phyloP scores from a whole-genome alignment of 2,888 invertebrate species.

The Pandemis cinnamomeana region DNA sequence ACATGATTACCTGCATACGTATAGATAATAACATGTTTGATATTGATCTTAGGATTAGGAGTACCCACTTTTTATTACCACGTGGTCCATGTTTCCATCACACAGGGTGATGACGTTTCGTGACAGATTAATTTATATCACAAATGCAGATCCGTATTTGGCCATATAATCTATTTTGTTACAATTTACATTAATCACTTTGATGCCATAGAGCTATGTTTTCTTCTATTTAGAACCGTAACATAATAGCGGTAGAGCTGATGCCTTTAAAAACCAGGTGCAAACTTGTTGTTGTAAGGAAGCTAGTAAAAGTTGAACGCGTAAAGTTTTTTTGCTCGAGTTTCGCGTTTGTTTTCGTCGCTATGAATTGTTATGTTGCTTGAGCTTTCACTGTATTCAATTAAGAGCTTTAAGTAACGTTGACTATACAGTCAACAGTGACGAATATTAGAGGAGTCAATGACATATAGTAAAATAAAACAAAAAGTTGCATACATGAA shows the following conservation, averaged over 20 bases:
- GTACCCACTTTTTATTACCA: background rate
- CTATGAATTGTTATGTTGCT: constrained; percentile 9
- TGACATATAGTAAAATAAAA: background rate
- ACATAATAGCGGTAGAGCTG: background rate
- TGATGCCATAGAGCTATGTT: background rate
- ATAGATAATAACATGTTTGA: background rate
- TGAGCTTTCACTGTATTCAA: constrained; percentile 20
- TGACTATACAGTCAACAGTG: background rate
- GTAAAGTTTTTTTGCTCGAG: constrained; percentile 16
- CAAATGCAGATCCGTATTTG: constrained; percentile 1
- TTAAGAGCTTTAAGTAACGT: constrained; percentile 3
- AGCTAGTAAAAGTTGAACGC: constrained; percentile 18
- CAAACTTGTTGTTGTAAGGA: background rate
- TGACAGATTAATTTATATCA: constrained; percentile 12
- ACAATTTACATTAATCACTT: background rate
- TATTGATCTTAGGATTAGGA: background rate
- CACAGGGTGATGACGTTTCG: constrained; percentile 1
- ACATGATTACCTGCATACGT: too few species aligned
- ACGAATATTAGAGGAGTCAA: background rate
- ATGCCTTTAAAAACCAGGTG: background rate
- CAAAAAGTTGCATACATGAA: background rate
- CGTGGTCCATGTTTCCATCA: background rate
- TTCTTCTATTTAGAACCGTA: background rate
- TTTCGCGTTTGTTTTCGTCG: constrained; percentile 23
- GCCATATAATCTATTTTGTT: constrained; percentile 18